Base-by-base conservation (phyloP, 1,140 invertebrate species). In the Pachyrhynchus sulphureomaculatus region DNA sequence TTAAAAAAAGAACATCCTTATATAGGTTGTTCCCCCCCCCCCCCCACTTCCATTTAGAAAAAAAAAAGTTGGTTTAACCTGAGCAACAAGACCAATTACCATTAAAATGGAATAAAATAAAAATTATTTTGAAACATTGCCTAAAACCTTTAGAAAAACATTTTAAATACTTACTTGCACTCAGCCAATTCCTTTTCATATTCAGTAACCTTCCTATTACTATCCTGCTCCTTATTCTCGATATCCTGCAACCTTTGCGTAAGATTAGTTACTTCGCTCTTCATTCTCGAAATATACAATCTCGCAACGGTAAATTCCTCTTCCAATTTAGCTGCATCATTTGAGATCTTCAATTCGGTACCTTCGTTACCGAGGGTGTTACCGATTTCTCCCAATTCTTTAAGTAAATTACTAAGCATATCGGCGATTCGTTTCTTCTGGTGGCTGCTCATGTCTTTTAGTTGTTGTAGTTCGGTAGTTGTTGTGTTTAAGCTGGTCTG, bases 231-330 rank as follows among this genome's bases (percentile, higher is more conserved):
- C 61, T 86, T 88, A 1, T 86, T 83, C 78, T 99, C 96, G 42
- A 96, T 80, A 51, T 91, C 90, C 68, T 91, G 85, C 72, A 91
- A 92, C 44, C 92, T 84, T 72, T 93, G 90, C 23, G 93, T 89
- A 56, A 96, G 84, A 75, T 94, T 95, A 76, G 95, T 96, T 2
- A 96, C 92, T 79, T 99, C 97, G 33, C 92, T 95, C 80, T 98
- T 98, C 89, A 99, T 96, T 79, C 99, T 97, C 71, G 92, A 96
- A 72, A 99, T 96, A 76, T 95, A 98, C 12, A 99, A 82, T 24
- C 96, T 85, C 1, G 96, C 96, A 36, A 99, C 93, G 0, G 97
- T 99, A 74, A 99, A 98, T 78, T 99, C 96, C 75, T 99, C 97
- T 75, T 99, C 97, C 12, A 99, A 81, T 76, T 98, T 98, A 65